A percentile compares a stretch with the other conserved stretches of the same genome.
Evolutionary conservation across 2,797 vertebrate species (phyloP).

Genomic region (Pangasius macronema): DNA sequence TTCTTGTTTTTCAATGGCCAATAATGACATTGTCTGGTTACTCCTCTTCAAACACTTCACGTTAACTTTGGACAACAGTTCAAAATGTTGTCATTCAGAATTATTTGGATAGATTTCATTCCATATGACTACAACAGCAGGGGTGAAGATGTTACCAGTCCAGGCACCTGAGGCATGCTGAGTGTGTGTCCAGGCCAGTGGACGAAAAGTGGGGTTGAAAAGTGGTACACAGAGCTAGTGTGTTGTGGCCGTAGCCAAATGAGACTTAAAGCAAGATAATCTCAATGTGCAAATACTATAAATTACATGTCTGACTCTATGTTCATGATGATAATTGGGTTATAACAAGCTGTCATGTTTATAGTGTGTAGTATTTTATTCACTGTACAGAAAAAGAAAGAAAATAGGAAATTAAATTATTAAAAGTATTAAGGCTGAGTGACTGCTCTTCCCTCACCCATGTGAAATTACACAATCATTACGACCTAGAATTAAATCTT

Average conservation of each 20-base stretch:
- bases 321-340: background rate
- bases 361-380: background rate
- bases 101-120: background rate
- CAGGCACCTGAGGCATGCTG: background rate
- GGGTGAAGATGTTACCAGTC: background rate
- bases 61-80: background rate
- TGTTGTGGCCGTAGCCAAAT: background rate
- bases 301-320: background rate
- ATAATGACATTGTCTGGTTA: background rate
- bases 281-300: background rate
- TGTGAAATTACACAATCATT: background rate
- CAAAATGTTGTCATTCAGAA: background rate
- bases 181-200: background rate
- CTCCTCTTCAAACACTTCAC: background rate
- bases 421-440: background rate
- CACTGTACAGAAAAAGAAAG: too few relatives aligned
- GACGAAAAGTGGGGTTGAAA: background rate
- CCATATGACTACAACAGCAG: background rate
- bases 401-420: background rate
- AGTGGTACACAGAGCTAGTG: background rate
- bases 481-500: conserved; percentile 3
- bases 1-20: background rate
- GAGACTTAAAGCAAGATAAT: background rate
- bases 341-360: background rate
- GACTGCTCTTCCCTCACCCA: background rate